Conservation (phyloP, 2,888 invertebrate genomes). For the Norana najaformis region DNA sequence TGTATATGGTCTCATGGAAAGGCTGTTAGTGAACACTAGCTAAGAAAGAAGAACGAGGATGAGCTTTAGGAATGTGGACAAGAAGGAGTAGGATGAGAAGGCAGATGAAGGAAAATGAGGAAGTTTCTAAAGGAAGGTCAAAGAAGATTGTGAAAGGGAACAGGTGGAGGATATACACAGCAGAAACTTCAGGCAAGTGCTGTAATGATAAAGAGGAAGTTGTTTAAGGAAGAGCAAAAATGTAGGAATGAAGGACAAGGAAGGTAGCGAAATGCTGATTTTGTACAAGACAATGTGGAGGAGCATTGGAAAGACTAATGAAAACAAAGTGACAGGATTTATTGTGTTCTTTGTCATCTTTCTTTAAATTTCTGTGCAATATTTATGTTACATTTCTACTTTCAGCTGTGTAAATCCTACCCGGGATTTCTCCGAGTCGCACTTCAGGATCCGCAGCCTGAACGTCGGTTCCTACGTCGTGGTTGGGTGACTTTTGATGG, state of each 20-base stretch:
- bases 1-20: background rate
- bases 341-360: no score
- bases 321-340: no score
- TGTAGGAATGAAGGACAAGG: no score
- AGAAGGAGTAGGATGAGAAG: background rate
- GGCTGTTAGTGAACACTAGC: background rate
- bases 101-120: background rate
- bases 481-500: slow-evolving; percentile 98
- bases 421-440: slow-evolving; percentile 93
- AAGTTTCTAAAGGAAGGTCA: background rate
- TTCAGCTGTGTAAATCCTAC: slow-evolving; percentile 69
- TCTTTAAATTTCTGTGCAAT: no score
- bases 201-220: no score
- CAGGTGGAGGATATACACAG: background rate
- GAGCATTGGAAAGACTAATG: no score
- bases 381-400: background rate
- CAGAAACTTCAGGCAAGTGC: background rate
- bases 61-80: slow-evolving; percentile 1
- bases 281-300: no score
- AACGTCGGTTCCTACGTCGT: slow-evolving; percentile 90
- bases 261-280: no score
- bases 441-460: slow-evolving; percentile 93
- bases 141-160: background rate
- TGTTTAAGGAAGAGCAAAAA: no score
- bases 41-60: background rate